phyloP scores from a whole-genome alignment of 1,140 invertebrate species.

The Conus ventricosus region DNA sequence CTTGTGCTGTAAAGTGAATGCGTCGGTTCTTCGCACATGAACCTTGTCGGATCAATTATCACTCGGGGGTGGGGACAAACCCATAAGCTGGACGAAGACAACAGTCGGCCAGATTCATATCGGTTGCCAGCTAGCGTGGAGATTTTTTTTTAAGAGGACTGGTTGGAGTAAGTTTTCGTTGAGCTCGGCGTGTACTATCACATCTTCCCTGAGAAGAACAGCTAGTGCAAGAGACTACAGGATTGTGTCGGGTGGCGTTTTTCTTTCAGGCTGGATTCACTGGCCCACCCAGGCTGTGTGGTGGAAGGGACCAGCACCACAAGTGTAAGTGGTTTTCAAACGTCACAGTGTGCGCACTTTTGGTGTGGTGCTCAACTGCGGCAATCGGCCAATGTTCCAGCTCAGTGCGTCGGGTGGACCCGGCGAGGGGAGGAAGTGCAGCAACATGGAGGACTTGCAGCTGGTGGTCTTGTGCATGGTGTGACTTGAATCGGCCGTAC shows the following conservation, averaged over 20 bases:
- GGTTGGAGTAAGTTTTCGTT: slow-evolving; percentile 17
- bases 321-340: not conserved
- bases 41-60: slow-evolving; percentile 1
- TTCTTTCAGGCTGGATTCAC: not conserved
- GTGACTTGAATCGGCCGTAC: not conserved
- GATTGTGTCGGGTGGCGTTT: not conserved
- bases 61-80: not conserved
- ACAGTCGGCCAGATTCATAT: not conserved
- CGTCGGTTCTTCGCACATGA: not conserved
- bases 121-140: not conserved
- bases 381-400: not conserved
- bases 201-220: slow-evolving; percentile 35
- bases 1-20: slow-evolving; percentile 4
- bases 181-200: slow-evolving; percentile 25
- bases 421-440: not conserved
- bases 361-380: not conserved
- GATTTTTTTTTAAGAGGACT: not conserved
- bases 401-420: not conserved
- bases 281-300: not conserved
- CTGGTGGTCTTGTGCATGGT: not conserved
- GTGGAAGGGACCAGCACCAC: not conserved
- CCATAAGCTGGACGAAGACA: not conserved
- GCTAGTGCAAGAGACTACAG: slow-evolving; percentile 23
- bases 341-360: no score
- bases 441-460: not conserved